phyloP scores from a whole-genome alignment of 2,888 invertebrate genomes.

The Horisme vitalbata region DNA sequence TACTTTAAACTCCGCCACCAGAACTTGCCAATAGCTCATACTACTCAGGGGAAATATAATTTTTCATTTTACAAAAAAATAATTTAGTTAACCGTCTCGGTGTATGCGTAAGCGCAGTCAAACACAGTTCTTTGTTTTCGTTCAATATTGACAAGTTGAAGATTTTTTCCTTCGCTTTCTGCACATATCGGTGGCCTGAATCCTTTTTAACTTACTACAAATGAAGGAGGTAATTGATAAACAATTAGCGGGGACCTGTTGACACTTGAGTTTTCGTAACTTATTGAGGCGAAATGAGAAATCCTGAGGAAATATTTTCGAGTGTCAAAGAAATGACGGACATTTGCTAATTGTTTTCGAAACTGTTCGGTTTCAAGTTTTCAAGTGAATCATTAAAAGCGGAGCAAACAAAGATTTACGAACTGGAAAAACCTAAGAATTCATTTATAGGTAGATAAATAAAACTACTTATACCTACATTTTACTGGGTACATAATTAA shows the following conservation, averaged over 20 bases:
- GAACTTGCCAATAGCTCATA: too few relatives aligned
- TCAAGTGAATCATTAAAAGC: not conserved
- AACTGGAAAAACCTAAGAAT: slow-evolving; percentile 4
- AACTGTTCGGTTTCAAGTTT: not conserved
- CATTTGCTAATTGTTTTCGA: slow-evolving; percentile 3
- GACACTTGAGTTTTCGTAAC: not conserved
- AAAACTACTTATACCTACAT: too few relatives aligned
- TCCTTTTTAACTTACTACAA: slow-evolving; percentile 21
- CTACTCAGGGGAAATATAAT: too few relatives aligned
- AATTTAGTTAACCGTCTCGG: slow-evolving; percentile 12
- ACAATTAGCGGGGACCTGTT: slow-evolving; percentile 20
- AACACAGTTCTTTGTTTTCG: slow-evolving; percentile 54
- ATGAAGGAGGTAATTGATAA: slow-evolving; percentile 19
- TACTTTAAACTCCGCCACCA: too few relatives aligned
- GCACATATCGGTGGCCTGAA: slow-evolving; percentile 21
- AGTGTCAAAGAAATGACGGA: slow-evolving; percentile 3
- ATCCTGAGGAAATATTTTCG: slow-evolving; percentile 3
- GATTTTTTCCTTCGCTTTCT: slow-evolving; percentile 24
- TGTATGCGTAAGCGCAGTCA: slow-evolving; percentile 23
- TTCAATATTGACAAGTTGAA: slow-evolving; percentile 61
- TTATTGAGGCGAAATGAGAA: not conserved
- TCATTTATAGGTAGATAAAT: too few relatives aligned
- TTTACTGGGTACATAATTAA: too few relatives aligned
- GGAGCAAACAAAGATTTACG: slow-evolving; percentile 8
- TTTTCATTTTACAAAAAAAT: slow-evolving; percentile 16